These are phyloP conservation scores for Petrocephalus sullivani DNA, from an alignment of 2,797 vertebrate genomes.

Conservation along the genomic window DNA sequence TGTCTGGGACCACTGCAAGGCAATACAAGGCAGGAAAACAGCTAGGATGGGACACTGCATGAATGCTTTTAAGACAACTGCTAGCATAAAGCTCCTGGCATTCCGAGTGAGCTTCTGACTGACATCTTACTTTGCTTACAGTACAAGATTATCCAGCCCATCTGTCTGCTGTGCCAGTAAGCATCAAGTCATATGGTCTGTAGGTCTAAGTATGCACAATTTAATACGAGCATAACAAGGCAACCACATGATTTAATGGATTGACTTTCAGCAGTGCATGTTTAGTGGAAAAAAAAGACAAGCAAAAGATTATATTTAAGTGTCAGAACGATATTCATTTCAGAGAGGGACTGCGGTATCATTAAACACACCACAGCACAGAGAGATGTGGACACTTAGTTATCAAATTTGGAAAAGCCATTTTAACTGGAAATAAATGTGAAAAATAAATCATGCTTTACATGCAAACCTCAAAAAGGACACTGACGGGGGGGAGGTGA, in stretches of 20 bases:
- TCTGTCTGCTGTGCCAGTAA: neutral
- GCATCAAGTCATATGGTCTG: neutral
- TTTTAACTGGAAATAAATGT: neutral
- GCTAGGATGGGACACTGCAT: neutral
- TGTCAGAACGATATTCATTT: neutral
- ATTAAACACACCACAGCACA: neutral
- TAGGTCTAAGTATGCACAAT: neutral
- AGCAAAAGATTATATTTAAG: neutral
- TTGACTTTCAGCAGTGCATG: neutral
- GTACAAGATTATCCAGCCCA: neutral
- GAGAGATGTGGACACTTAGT: neutral
- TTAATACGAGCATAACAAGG: neutral
- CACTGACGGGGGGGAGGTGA: neutral
- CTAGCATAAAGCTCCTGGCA: neutral
- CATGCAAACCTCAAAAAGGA: neutral
- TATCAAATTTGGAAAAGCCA: neutral
- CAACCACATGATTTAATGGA: neutral
- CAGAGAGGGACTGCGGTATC: neutral
- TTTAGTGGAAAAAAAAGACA: neutral
- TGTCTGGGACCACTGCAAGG: neutral
- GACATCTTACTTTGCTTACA: neutral
- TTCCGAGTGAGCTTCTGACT: neutral
- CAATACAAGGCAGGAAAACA: neutral
- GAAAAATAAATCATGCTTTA: neutral
- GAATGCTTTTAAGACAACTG: neutral